Conservation (phyloP, 1,140 invertebrate species). For the Drosophila kohkoa region DNA sequence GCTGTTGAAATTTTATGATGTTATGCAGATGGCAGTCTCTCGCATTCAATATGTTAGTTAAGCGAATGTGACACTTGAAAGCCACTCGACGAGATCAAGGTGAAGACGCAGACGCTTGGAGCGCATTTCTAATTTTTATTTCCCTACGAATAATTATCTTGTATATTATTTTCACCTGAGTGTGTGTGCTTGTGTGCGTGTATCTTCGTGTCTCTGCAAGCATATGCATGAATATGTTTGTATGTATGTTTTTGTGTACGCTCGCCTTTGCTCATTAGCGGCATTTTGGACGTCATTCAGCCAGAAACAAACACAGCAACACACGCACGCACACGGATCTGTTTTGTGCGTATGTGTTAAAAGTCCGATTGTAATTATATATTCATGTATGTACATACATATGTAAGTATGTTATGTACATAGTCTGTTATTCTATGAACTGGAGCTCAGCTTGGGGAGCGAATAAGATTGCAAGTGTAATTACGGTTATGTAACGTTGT, state of each 20-base stretch:
- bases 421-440: slow-evolving; percentile 6
- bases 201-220: slow-evolving; percentile 14
- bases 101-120: slow-evolving; percentile 1
- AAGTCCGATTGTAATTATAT: background rate
- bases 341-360: background rate
- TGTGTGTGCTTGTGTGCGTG: slow-evolving; percentile 23
- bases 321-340: slow-evolving; percentile 6
- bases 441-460: background rate
- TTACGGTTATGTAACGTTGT: slow-evolving; percentile 2
- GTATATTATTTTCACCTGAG: slow-evolving; percentile 30
- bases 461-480: slow-evolving; percentile 13
- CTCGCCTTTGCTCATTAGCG: slow-evolving; percentile 62
- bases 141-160: slow-evolving; percentile 16
- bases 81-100: slow-evolving; percentile 29
- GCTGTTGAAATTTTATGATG: slow-evolving; percentile 21
- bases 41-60: slow-evolving; percentile 11
- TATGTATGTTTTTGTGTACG: slow-evolving; percentile 33
- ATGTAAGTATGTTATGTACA: slow-evolving; percentile 15
- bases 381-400: slow-evolving; percentile 4
- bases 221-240: slow-evolving; percentile 3
- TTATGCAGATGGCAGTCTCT: background rate
- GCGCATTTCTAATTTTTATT: slow-evolving; percentile 33
- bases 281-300: slow-evolving; percentile 68
- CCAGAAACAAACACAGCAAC: slow-evolving; percentile 16
- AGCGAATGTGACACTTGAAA: slow-evolving; percentile 6